These are phyloP conservation scores for Lacerta viridis DNA, from an alignment of 2,797 vertebrate species.

Conservation along the genomic window DNA sequence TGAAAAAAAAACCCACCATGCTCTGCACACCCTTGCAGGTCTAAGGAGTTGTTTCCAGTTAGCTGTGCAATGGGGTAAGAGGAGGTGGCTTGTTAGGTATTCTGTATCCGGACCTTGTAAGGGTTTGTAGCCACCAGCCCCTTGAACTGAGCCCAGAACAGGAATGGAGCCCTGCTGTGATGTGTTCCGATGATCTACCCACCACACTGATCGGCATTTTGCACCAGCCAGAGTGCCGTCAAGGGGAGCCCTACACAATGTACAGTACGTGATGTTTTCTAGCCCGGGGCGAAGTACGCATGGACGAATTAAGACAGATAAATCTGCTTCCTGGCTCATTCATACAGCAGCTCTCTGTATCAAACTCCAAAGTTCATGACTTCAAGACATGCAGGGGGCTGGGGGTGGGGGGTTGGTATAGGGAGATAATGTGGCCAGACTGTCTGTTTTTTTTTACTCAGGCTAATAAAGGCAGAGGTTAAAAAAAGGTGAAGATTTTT, in stretches of 20 bases:
- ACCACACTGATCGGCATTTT: not conserved
- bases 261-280: too few species aligned
- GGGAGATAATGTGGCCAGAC: not conserved
- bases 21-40: not conserved
- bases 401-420: too few species aligned
- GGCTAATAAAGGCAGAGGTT: not conserved
- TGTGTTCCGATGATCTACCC: not conserved
- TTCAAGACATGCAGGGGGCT: not conserved
- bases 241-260: not conserved
- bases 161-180: not conserved
- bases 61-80: too few species aligned
- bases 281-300: not conserved
- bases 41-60: not conserved
- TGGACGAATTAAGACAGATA: not conserved
- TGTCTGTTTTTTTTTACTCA: not conserved
- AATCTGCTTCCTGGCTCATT: not conserved
- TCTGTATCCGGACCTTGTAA: not conserved
- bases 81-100: not conserved
- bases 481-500: constrained; percentile 35
- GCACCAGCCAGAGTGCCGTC: not conserved
- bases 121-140: not conserved
- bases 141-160: not conserved
- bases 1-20: not conserved
- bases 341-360: not conserved
- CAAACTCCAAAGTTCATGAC: constrained; percentile 1